These are phyloP conservation scores for Proterorhinus semilunaris DNA, from an alignment of 2,113 vertebrate genomes.

Conservation along the genomic window DNA sequence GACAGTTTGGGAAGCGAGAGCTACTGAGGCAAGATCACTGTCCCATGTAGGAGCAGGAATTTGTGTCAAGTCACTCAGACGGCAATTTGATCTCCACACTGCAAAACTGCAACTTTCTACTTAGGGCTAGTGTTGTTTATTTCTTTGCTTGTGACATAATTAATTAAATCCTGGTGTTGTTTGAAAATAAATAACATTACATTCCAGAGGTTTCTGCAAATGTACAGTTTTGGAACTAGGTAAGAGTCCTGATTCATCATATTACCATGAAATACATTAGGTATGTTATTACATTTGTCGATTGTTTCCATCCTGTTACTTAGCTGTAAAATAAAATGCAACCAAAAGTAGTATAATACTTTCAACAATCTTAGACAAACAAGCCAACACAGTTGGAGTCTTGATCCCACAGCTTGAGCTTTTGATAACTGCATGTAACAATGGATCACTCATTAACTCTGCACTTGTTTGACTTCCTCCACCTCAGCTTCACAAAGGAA, in stretches of 20 bases:
- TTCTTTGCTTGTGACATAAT: not conserved
- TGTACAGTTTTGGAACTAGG: no score
- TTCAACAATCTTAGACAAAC: not conserved
- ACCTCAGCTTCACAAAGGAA: not conserved
- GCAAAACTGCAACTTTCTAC: constrained; percentile 29
- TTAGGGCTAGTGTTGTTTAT: not conserved
- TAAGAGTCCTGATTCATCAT: no score
- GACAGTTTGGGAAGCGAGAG: constrained; percentile 27
- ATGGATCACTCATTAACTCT: constrained; percentile 1
- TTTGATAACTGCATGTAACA: not conserved
- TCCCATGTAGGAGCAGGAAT: constrained; percentile 48
- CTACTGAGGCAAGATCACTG: constrained; percentile 47
- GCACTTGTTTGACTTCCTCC: not conserved
- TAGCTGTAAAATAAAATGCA: not conserved
- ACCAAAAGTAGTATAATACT: not conserved
- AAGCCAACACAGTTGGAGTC: not conserved
- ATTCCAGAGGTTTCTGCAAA: no score
- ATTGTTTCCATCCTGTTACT: no score
- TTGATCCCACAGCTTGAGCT: not conserved
- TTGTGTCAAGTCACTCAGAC: constrained; percentile 61
- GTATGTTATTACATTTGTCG: no score
- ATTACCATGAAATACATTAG: no score
- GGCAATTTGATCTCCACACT: constrained; percentile 39
- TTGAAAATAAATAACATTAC: no score
- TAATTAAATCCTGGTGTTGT: not conserved